phyloP scores from a whole-genome alignment of 2,888 invertebrate genomes.

The Aleiodes alternator region DNA sequence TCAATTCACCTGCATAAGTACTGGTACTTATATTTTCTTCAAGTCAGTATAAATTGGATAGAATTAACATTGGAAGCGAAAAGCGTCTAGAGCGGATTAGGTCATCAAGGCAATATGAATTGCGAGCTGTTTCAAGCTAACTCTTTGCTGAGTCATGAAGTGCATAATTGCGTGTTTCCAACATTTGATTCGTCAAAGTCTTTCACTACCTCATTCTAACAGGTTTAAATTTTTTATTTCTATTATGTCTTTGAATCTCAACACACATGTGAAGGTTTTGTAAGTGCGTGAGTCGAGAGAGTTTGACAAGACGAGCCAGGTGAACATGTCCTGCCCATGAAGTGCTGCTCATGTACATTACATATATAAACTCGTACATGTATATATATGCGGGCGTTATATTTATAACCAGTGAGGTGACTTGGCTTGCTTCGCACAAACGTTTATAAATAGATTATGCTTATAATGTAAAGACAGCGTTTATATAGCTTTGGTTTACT shows the following conservation, averaged over 20 bases:
- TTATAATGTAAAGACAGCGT: conserved; percentile 23
- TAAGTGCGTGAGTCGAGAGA: conserved; percentile 52
- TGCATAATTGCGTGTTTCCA: conserved; percentile 1
- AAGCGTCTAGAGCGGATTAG: conserved; percentile 15
- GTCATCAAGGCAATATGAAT: conserved; percentile 12
- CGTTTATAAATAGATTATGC: conserved; percentile 57
- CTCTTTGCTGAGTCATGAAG: conserved; percentile 36
- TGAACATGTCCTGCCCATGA: conserved; percentile 62
- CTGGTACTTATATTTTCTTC: conserved; percentile 7
- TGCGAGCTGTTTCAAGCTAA: conserved; percentile 18
- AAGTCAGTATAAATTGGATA: neutral
- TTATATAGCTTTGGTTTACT: conserved; percentile 22
- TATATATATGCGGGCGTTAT: conserved; percentile 59
- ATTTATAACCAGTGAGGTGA: conserved; percentile 62
- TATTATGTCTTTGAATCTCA: conserved; percentile 9
- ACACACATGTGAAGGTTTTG: conserved; percentile 28
- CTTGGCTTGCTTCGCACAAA: conserved; percentile 59
- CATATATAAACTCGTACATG: no score
- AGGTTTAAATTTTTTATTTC: neutral
- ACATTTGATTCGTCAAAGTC: conserved; percentile 19
- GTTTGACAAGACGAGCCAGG: conserved; percentile 63
- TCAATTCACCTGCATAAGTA: conserved; percentile 39
- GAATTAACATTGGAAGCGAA: conserved; percentile 29
- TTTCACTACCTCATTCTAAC: conserved; percentile 12
- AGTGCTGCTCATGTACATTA: conserved; percentile 52